These are phyloP conservation scores for Clarias gariepinus DNA, from an alignment of 2,113 vertebrate genomes.

Conservation along the genomic window DNA sequence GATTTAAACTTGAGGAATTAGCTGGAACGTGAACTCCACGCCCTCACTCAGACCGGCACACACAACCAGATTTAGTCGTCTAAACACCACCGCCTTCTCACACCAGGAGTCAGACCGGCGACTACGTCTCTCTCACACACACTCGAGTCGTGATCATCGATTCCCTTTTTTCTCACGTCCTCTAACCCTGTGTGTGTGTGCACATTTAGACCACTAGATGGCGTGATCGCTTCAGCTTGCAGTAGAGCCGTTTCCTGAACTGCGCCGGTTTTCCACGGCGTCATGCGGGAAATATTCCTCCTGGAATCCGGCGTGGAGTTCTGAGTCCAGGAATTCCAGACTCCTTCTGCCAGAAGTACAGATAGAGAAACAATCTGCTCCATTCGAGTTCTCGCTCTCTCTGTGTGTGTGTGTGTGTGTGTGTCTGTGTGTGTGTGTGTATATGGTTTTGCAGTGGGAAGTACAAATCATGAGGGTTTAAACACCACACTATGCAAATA, in stretches of 20 bases:
- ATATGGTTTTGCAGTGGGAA: neutral
- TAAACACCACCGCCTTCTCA: no score
- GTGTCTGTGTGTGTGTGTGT: neutral
- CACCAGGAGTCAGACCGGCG: no score
- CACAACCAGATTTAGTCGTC: no score
- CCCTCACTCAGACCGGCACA: no score
- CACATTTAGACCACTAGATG: conserved; percentile 38
- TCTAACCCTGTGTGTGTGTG: neutral
- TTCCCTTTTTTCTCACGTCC: no score
- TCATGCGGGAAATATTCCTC: conserved; percentile 17
- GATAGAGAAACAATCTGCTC: neutral
- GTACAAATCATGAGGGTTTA: neutral
- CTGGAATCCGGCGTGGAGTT: neutral
- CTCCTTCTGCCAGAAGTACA: neutral
- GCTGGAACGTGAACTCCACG: no score
- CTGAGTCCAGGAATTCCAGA: neutral
- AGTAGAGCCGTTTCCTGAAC: neutral
- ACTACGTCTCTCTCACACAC: no score
- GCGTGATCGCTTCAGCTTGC: neutral
- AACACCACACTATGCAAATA: conserved; percentile 17
- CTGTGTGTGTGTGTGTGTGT: neutral
- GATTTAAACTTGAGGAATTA: no score
- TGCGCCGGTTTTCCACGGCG: neutral
- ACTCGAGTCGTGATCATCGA: no score
- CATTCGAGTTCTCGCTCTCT: no score